These are phyloP conservation scores for Ophion obscuratus DNA, from an alignment of 2,888 invertebrate genomes.

Conservation along the genomic window DNA sequence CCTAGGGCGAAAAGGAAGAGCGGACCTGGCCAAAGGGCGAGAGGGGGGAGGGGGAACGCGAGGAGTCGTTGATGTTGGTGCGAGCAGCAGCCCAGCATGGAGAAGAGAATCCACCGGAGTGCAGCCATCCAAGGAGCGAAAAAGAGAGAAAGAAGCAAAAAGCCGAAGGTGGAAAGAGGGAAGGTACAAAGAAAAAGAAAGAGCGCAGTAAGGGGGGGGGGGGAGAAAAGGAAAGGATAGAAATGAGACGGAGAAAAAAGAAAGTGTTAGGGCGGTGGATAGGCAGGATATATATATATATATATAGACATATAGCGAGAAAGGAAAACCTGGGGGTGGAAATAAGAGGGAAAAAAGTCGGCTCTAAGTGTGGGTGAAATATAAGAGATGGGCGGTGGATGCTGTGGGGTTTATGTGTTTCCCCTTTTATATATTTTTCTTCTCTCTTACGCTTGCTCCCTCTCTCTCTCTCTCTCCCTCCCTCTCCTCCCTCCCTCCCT, in stretches of 20 bases:
- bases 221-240: conserved; percentile 46
- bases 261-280: conserved; percentile 55
- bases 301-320: conserved; percentile 38
- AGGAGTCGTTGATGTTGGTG: conserved; percentile 54
- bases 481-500: conserved; percentile 21
- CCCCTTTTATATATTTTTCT: conserved; percentile 55
- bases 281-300: not conserved
- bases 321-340: conserved; percentile 64
- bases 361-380: conserved; percentile 55
- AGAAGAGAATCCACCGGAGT: conserved; percentile 54
- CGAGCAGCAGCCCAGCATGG: conserved; percentile 47
- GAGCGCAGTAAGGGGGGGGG: conserved; percentile 62
- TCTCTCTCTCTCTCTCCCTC: conserved; percentile 48
- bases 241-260: conserved; percentile 61
- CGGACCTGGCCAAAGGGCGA: conserved; percentile 40
- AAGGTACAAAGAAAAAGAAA: conserved; percentile 61
- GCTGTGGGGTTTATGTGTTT: conserved; percentile 69
- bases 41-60: not conserved
- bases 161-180: conserved; percentile 57
- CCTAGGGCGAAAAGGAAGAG: conserved; percentile 59
- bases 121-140: conserved; percentile 60
- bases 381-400: conserved; percentile 55
- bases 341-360: conserved; percentile 57
- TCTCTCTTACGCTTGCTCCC: conserved; percentile 40
- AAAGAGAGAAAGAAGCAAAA: conserved; percentile 66